These are phyloP conservation scores for Lingula anatina DNA, from an alignment of 2,888 invertebrate genomes.

Conservation along the genomic window DNA sequence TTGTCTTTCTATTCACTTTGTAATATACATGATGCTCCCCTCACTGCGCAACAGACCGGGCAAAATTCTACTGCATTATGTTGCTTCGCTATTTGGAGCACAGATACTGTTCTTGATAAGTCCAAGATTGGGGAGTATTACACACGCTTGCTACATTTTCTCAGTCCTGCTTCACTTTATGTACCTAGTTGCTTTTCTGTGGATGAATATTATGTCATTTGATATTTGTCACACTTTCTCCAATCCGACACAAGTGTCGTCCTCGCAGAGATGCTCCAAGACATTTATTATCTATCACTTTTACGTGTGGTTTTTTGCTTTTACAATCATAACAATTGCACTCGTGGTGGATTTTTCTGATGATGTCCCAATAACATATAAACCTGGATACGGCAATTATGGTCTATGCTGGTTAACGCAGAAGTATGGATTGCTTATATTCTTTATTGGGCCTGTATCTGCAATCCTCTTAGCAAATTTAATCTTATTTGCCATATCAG, in stretches of 20 bases:
- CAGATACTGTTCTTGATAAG: conserved; percentile 57
- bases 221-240: conserved; percentile 59
- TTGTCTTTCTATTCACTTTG: conserved; percentile 53
- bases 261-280: conserved; percentile 13
- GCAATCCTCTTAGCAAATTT: conserved; percentile 54
- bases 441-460: conserved; percentile 58
- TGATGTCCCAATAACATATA: conserved; percentile 37
- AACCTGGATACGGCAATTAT: conserved; percentile 55
- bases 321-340: conserved; percentile 29
- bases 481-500: conserved; percentile 57
- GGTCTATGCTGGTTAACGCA: conserved; percentile 58
- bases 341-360: conserved; percentile 55
- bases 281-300: conserved; percentile 31
- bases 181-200: conserved; percentile 57
- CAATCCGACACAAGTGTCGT: conserved; percentile 14
- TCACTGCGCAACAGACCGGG: conserved; percentile 57
- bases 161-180: conserved; percentile 55
- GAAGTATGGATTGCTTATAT: conserved; percentile 56
- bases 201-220: conserved; percentile 58
- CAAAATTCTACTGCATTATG: conserved; percentile 57
- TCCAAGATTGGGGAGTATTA: conserved; percentile 4
- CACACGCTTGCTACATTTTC: conserved; percentile 22
- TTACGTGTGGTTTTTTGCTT: conserved; percentile 52
- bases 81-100: conserved; percentile 54
- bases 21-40: conserved; percentile 53